Evolutionary conservation across 2,113 vertebrate genomes (phyloP).

Genomic region (Mesocricetus auratus): DNA sequence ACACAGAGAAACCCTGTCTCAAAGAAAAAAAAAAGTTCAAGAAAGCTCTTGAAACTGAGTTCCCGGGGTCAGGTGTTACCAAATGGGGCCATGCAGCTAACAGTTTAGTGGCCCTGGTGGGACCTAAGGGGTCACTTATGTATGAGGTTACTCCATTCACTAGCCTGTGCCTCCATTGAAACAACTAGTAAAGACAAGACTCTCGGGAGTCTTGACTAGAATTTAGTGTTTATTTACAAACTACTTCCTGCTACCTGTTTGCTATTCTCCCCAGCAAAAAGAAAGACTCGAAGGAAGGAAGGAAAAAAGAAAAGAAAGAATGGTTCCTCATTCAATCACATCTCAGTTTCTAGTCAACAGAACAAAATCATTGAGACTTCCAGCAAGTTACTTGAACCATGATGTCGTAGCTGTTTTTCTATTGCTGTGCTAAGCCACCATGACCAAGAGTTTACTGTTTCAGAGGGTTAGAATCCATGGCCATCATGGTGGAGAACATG

Average conservation of each 20-base stretch:
- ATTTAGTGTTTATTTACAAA: constrained; percentile 55
- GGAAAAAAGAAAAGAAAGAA: not conserved
- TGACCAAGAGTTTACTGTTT: not conserved
- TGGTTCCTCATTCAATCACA: not conserved
- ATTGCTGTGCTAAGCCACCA: not conserved
- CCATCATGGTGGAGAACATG: no score
- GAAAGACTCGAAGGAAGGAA: not conserved
- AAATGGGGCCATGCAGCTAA: not conserved
- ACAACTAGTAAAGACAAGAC: constrained; percentile 49
- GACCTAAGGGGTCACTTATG: not conserved
- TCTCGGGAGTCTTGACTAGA: not conserved
- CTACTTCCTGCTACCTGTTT: constrained; percentile 54
- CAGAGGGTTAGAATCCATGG: not conserved
- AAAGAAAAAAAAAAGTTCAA: not conserved
- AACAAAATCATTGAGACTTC: constrained; percentile 4
- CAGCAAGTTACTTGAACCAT: not conserved
- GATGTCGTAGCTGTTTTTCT: not conserved
- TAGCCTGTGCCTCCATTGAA: constrained; percentile 1
- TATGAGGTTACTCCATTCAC: not conserved
- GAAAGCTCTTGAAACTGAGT: not conserved
- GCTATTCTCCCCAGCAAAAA: constrained; percentile 32
- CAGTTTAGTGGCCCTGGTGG: not conserved
- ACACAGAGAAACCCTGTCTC: no score
- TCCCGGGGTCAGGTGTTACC: constrained; percentile 58
- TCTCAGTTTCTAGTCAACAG: not conserved